Evolutionary conservation across 2,888 invertebrate genomes (phyloP).

Genomic region (Pilophorus perplexus): DNA sequence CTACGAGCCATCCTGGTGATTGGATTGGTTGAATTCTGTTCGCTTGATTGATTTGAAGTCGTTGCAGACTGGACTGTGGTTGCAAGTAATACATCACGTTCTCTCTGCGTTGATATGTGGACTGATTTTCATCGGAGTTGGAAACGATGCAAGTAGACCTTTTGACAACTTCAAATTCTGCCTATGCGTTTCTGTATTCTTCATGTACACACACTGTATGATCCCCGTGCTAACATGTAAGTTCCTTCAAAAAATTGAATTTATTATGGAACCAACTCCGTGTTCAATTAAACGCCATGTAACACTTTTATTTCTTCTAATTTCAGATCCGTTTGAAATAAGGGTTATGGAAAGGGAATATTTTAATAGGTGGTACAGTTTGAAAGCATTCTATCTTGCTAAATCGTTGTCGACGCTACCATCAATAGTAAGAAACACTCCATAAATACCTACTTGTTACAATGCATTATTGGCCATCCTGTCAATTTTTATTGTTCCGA

Average conservation of each 20-base stretch:
- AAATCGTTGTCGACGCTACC: constrained; percentile 59
- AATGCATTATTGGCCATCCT: neutral
- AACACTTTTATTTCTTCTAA: too few relatives aligned
- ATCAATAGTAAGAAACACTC: constrained; percentile 55
- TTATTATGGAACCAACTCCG: neutral
- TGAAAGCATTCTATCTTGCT: constrained; percentile 63
- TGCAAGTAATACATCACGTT: constrained; percentile 60
- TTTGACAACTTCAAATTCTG: constrained; percentile 63
- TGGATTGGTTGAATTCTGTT: too few relatives aligned
- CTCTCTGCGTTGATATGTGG: constrained; percentile 59
- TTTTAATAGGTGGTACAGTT: constrained; percentile 66
- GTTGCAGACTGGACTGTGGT: constrained; percentile 57
- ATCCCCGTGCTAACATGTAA: constrained; percentile 62
- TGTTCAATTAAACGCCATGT: too few relatives aligned
- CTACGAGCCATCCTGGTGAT: too few relatives aligned
- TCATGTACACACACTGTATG: constrained; percentile 65
- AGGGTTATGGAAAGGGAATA: constrained; percentile 62
- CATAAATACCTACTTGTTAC: neutral
- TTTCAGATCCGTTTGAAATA: constrained; percentile 63
- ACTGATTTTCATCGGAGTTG: constrained; percentile 59
- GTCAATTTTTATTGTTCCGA: constrained; percentile 39
- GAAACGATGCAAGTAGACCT: constrained; percentile 59
- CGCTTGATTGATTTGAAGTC: too few relatives aligned
- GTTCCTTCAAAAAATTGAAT: constrained; percentile 50
- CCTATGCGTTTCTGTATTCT: constrained; percentile 60